These are phyloP conservation scores for Drosophila seguyi DNA, from an alignment of 1,140 invertebrate species.

Conservation along the genomic window DNA sequence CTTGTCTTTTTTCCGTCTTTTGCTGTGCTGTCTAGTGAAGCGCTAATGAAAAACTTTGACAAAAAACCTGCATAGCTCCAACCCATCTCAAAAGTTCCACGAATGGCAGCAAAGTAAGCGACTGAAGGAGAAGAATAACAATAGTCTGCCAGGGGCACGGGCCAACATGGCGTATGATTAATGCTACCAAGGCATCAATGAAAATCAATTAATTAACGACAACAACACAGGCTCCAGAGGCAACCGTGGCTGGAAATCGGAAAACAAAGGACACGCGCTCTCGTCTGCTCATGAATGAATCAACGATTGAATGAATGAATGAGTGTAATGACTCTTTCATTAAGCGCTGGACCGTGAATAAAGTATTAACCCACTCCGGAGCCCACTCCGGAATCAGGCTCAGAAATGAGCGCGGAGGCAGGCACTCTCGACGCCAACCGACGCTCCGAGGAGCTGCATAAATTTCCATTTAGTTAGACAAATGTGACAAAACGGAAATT, in stretches of 20 bases:
- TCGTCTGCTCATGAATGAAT: constrained; percentile 65
- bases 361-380: constrained; percentile 61
- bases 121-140: constrained; percentile 24
- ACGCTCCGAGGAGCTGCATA: constrained; percentile 54
- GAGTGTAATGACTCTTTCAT: constrained; percentile 81
- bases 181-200: constrained; percentile 55
- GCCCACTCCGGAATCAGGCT: constrained; percentile 11
- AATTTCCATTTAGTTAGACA: constrained; percentile 82
- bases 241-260: constrained; percentile 4
- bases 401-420: not conserved
- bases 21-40: constrained; percentile 40
- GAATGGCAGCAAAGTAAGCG: constrained; percentile 7
- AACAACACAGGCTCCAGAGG: constrained; percentile 31
- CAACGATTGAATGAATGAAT: constrained; percentile 69
- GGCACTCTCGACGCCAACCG: not conserved
- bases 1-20: not conserved
- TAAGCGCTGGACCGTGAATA: constrained; percentile 74
- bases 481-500: constrained; percentile 82
- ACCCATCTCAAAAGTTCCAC: constrained; percentile 21
- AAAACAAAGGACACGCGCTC: constrained; percentile 48
- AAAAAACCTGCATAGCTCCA: constrained; percentile 31
- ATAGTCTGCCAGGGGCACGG: constrained; percentile 15
- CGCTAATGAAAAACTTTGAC: constrained; percentile 61
- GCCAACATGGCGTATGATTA: constrained; percentile 71
- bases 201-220: constrained; percentile 77